Conservation (phyloP, 2,888 invertebrate species). For the Priocnemis perturbator region DNA sequence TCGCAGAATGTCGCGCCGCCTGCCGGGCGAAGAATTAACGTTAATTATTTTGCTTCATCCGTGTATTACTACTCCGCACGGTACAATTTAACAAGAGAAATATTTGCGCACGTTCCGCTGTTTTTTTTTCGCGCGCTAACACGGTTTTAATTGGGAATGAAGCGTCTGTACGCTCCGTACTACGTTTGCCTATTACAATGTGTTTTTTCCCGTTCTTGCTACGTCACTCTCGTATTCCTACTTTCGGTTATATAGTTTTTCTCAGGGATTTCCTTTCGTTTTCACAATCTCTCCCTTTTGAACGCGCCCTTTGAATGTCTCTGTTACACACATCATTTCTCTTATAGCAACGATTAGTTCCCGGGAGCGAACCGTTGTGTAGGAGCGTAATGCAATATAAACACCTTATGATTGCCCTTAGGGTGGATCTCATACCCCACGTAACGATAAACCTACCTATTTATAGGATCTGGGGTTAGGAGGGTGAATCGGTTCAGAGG, state of each 20-base stretch:
- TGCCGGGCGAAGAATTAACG: too few relatives aligned
- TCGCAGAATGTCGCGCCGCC: too few relatives aligned
- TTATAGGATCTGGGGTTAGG: slow-evolving; percentile 41
- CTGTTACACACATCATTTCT: slow-evolving; percentile 18
- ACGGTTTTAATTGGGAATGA: too few relatives aligned
- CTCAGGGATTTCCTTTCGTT: not conserved
- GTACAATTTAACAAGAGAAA: too few relatives aligned
- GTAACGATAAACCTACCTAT: slow-evolving; percentile 50
- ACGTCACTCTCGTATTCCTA: not conserved
- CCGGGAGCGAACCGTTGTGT: slow-evolving; percentile 24
- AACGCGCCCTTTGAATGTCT: not conserved
- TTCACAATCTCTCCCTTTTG: not conserved
- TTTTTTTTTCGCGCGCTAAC: too few relatives aligned
- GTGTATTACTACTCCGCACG: too few relatives aligned
- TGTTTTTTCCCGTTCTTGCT: not conserved
- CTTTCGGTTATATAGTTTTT: not conserved
- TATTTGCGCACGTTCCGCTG: too few relatives aligned
- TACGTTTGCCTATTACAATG: too few relatives aligned
- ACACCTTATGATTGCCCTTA: slow-evolving; percentile 61
- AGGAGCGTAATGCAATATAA: slow-evolving; percentile 53
- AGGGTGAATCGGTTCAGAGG: slow-evolving; percentile 39
- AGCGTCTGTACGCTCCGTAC: too few relatives aligned
- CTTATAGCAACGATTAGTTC: slow-evolving; percentile 42
- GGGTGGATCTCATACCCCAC: slow-evolving; percentile 48
- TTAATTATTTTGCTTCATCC: too few relatives aligned